Percentiles rank a stretch among this genome's conserved stretches.
Evolutionary conservation across 2,113 vertebrate genomes (phyloP).

Genomic region (Osmerus eperlanus): DNA sequence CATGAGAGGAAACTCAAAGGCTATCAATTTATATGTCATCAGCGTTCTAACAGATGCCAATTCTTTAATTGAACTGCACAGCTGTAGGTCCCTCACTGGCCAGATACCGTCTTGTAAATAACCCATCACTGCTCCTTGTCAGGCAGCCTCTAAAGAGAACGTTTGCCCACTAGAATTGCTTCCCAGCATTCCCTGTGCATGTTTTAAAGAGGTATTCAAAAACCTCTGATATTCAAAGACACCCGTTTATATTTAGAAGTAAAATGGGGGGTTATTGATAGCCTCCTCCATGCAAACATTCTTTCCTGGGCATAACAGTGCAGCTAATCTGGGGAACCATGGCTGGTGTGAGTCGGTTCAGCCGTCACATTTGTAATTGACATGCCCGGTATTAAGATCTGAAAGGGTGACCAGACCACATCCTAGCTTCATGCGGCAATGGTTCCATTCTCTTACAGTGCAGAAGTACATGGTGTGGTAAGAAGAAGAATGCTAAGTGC

Average conservation of each 20-base stretch:
- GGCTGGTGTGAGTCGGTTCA: conserved; percentile 9
- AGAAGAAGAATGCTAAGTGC: neutral
- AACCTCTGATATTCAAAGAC: conserved; percentile 20
- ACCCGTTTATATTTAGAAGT: conserved; percentile 35
- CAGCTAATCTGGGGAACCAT: conserved; percentile 40
- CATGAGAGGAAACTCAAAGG: conserved; percentile 9
- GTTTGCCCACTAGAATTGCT: conserved; percentile 22
- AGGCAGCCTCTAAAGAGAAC: neutral
- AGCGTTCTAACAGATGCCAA: conserved; percentile 33
- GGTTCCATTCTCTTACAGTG: conserved; percentile 15
- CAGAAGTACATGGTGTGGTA: neutral
- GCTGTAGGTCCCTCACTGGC: conserved; percentile 23
- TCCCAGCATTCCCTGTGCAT: conserved; percentile 26
- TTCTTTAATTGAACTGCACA: conserved; percentile 32
- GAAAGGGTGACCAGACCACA: neutral
- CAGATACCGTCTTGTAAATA: conserved; percentile 9
- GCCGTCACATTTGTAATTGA: conserved; percentile 26
- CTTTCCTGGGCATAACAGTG: conserved; percentile 26
- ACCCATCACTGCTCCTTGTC: neutral
- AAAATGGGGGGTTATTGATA: conserved; percentile 11
- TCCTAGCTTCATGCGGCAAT: conserved; percentile 11
- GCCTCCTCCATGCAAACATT: conserved; percentile 13
- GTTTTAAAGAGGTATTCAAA: conserved; percentile 15
- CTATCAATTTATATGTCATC: conserved; percentile 48
- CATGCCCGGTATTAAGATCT: conserved; percentile 29